Evolutionary conservation across 2,888 invertebrate genomes (phyloP).

Genomic region (Cataglyphis cursor): DNA sequence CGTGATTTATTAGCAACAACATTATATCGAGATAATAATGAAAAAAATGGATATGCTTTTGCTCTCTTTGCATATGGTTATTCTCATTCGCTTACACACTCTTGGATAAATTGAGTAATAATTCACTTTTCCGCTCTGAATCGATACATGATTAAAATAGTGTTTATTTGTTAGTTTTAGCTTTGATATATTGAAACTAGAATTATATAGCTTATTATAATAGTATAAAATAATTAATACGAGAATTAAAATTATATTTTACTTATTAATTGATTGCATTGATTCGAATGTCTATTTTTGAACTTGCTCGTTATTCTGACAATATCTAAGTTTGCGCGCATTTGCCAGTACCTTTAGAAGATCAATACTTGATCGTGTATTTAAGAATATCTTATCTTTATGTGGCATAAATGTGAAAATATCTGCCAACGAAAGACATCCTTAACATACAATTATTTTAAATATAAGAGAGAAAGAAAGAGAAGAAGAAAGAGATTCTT

Average conservation of each 20-base stretch:
- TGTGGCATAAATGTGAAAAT: conserved; percentile 20
- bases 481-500: not conserved
- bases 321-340: conserved; percentile 71
- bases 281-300: conserved; percentile 80
- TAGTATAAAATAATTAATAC: not conserved
- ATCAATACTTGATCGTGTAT: conserved; percentile 73
- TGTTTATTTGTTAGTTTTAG: not conserved
- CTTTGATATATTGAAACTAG: not conserved
- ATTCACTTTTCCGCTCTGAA: not conserved
- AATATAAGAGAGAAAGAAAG: not conserved
- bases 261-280: conserved; percentile 71
- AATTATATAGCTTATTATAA: not conserved
- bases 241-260: conserved; percentile 3
- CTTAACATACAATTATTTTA: not conserved
- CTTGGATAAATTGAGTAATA: not conserved
- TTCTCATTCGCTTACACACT: not conserved
- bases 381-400: conserved; percentile 55
- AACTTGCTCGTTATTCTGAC: conserved; percentile 78
- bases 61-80: not conserved
- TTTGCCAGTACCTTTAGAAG: conserved; percentile 50
- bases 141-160: not conserved
- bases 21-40: not conserved
- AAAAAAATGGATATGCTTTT: conserved; percentile 7
- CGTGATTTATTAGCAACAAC: conserved; percentile 57
- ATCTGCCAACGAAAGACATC: not conserved